These are phyloP conservation scores for Drosophila murphyi DNA, from an alignment of 1,140 invertebrate species.

Conservation along the genomic window DNA sequence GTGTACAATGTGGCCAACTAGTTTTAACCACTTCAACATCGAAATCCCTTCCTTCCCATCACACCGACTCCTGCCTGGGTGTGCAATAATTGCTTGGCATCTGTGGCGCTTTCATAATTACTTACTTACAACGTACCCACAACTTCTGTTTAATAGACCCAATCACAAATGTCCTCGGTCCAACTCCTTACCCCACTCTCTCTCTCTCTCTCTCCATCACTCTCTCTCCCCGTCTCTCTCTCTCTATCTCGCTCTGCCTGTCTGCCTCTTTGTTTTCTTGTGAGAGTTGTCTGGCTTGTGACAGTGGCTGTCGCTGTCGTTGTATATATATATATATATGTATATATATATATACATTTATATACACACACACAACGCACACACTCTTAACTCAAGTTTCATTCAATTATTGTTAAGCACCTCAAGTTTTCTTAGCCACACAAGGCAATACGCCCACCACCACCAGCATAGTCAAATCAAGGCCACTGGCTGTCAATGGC, in stretches of 20 bases:
- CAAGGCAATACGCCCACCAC: constrained; percentile 60
- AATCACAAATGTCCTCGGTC: constrained; percentile 50
- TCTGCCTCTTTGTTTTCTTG: too few species aligned
- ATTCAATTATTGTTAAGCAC: constrained; percentile 83
- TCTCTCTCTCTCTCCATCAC: neutral
- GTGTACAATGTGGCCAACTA: neutral
- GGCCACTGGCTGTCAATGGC: constrained; percentile 59
- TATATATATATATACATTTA: neutral
- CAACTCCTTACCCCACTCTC: neutral
- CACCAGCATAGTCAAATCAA: constrained; percentile 37
- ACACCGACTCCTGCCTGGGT: neutral
- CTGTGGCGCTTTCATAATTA: constrained; percentile 55
- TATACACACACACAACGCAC: constrained; percentile 1
- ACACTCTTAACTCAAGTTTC: constrained; percentile 77
- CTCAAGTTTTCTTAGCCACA: constrained; percentile 80
- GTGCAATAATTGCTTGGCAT: constrained; percentile 9
- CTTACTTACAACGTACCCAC: constrained; percentile 48
- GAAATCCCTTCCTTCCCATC: too few species aligned
- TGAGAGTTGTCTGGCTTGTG: neutral
- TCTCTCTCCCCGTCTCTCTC: too few species aligned
- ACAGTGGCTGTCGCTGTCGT: too few species aligned
- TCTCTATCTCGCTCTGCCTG: too few species aligned
- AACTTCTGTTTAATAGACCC: constrained; percentile 80
- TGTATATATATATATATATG: too few species aligned
- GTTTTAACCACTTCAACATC: constrained; percentile 2